These are phyloP conservation scores for Entomobrya proxima DNA, from an alignment of 2,888 invertebrate species.

Conservation along the genomic window DNA sequence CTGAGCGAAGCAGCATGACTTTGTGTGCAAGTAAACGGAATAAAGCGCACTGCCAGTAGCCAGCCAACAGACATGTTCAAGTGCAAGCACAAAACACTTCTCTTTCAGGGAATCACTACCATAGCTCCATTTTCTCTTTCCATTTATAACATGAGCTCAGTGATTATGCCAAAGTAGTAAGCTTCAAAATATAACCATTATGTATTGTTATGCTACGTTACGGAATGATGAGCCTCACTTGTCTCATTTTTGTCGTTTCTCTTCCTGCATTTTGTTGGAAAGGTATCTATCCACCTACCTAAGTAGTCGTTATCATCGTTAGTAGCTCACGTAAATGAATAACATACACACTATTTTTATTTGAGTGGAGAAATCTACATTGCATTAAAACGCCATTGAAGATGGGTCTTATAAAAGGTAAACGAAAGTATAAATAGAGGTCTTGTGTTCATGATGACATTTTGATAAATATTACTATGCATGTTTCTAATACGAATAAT, in stretches of 20 bases:
- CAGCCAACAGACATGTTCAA: no score
- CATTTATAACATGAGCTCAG: not conserved
- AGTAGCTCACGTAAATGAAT: no score
- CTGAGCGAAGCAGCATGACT: not conserved
- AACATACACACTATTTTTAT: no score
- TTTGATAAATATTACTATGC: not conserved
- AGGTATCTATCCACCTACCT: not conserved
- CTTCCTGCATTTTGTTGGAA: not conserved
- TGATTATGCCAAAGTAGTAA: not conserved
- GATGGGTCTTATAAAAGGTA: no score
- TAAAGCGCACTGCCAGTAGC: no score
- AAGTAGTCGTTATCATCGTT: not conserved
- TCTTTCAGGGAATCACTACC: not conserved
- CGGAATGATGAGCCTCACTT: constrained; percentile 6
- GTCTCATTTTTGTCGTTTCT: not conserved
- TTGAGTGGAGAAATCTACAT: no score
- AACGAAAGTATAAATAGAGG: no score
- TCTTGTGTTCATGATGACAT: no score
- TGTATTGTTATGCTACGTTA: not conserved
- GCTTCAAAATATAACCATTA: constrained; percentile 8
- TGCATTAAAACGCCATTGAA: no score
- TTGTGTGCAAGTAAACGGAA: not conserved
- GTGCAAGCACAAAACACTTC: no score
- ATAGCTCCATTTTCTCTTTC: not conserved
- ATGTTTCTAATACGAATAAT: not conserved